Conservation (phyloP, 2,113 vertebrate species). For the Lepus americanus region DNA sequence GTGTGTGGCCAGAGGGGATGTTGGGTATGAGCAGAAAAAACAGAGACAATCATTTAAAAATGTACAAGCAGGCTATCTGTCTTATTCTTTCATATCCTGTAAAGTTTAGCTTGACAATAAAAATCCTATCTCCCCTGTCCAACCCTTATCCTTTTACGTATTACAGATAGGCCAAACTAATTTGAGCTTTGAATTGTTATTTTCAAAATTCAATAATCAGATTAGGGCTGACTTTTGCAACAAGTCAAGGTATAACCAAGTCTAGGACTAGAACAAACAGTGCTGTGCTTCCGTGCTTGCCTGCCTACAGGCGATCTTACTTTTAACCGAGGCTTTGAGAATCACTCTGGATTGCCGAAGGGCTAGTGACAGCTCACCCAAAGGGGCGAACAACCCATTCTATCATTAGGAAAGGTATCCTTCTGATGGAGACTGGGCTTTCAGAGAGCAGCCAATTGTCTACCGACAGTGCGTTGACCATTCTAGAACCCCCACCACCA, state of each 20-base stretch:
- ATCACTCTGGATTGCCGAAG: background rate
- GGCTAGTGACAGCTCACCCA: background rate
- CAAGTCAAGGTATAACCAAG: slow-evolving; percentile 5
- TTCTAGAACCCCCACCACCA: background rate
- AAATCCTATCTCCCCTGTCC: background rate
- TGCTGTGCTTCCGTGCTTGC: background rate
- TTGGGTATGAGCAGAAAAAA: slow-evolving; percentile 12
- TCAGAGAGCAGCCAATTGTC: slow-evolving; percentile 31
- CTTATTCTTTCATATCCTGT: slow-evolving; percentile 9
- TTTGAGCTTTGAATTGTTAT: slow-evolving; percentile 20
- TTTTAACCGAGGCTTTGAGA: slow-evolving; percentile 39
- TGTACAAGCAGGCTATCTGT: background rate
- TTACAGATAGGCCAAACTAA: slow-evolving; percentile 6
- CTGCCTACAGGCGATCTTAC: slow-evolving; percentile 24
- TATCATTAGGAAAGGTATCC: slow-evolving; percentile 43
- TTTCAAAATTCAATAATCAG: slow-evolving; percentile 29
- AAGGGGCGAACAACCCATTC: slow-evolving; percentile 30
- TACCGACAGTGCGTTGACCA: slow-evolving; percentile 28
- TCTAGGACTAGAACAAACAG: background rate
- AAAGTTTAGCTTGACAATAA: slow-evolving; percentile 16
- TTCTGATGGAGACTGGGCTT: background rate
- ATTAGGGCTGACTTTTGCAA: slow-evolving; percentile 26
- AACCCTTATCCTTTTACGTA: background rate
- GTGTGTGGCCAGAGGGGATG: background rate
- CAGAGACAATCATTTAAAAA: slow-evolving; percentile 44